A percentile compares a stretch with the other conserved stretches of the same genome.
These are phyloP conservation scores for Tinea pellionella DNA, from an alignment of 2,888 invertebrate species.

Conservation along the genomic window DNA sequence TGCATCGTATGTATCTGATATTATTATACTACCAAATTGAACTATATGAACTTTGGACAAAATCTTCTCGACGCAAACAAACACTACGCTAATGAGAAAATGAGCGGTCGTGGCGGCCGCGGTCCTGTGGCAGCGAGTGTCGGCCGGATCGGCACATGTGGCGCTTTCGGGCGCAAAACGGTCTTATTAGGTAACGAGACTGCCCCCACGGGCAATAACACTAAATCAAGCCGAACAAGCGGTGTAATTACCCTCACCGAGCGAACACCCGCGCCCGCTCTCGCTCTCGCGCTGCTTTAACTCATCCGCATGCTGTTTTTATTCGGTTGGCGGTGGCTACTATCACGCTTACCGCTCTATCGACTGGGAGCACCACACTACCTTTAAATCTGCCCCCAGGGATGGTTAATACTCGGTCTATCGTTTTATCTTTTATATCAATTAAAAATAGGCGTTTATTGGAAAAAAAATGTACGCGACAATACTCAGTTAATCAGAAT, in stretches of 20 bases:
- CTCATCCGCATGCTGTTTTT: slow-evolving; percentile 65
- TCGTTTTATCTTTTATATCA: slow-evolving; percentile 54
- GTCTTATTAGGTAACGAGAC: slow-evolving; percentile 69
- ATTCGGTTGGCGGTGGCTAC: slow-evolving; percentile 59
- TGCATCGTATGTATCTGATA: no score
- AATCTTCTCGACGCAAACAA: slow-evolving; percentile 38
- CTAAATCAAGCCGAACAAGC: slow-evolving; percentile 71
- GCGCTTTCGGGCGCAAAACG: slow-evolving; percentile 61
- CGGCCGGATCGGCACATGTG: slow-evolving; percentile 51
- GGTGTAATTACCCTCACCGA: slow-evolving; percentile 69
- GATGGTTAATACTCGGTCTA: slow-evolving; percentile 53
- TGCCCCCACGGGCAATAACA: slow-evolving; percentile 70
- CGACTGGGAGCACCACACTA: slow-evolving; percentile 56
- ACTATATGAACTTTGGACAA: background rate
- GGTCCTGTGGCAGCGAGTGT: slow-evolving; percentile 22
- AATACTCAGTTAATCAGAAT: no score
- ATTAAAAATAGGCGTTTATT: slow-evolving; percentile 24
- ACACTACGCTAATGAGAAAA: slow-evolving; percentile 57
- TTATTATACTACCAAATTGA: no score
- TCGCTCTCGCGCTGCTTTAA: slow-evolving; percentile 57
- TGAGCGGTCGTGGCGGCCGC: slow-evolving; percentile 35
- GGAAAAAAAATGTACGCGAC: no score
- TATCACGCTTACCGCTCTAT: slow-evolving; percentile 64
- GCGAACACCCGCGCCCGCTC: slow-evolving; percentile 25
- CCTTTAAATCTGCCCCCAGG: slow-evolving; percentile 61